phyloP scores from a whole-genome alignment of 2,113 vertebrate genomes.

The Ciconia stormi region DNA sequence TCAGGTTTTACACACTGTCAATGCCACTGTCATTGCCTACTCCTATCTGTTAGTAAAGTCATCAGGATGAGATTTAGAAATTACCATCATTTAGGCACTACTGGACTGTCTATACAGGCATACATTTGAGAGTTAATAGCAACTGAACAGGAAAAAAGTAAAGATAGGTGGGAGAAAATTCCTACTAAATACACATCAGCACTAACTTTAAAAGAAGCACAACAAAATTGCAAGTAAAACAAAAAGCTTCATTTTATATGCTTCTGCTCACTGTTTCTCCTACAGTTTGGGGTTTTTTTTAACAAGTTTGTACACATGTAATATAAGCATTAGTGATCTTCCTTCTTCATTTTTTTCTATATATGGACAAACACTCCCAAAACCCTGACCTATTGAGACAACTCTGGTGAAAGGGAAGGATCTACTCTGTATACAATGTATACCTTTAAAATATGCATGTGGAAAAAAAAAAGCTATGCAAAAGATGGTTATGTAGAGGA shows the following conservation, averaged over 20 bases:
- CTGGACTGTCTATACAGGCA: not conserved
- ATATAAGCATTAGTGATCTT: not conserved
- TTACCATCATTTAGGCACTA: not conserved
- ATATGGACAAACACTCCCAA: not conserved
- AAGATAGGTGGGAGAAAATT: not conserved
- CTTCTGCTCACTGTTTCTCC: not conserved
- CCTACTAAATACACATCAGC: not conserved
- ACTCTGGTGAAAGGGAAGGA: not conserved
- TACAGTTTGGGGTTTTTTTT: not conserved
- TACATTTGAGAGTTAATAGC: not conserved
- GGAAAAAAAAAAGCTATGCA: not conserved
- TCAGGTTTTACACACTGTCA: not conserved
- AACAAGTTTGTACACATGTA: not conserved
- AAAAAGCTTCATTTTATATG: not conserved
- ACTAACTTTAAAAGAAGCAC: not conserved
- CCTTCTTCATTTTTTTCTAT: not conserved
- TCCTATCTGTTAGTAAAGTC: not conserved
- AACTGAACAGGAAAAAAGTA: not conserved
- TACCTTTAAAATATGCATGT: slow-evolving; percentile 41
- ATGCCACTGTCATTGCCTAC: not conserved
- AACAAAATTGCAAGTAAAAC: not conserved
- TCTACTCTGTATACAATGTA: not conserved
- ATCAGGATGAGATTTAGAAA: not conserved
- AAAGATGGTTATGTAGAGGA: slow-evolving; percentile 39
- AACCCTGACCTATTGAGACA: not conserved